Base-by-base conservation (phyloP, 2,888 invertebrate genomes). In the Schizaphis graminum region DNA sequence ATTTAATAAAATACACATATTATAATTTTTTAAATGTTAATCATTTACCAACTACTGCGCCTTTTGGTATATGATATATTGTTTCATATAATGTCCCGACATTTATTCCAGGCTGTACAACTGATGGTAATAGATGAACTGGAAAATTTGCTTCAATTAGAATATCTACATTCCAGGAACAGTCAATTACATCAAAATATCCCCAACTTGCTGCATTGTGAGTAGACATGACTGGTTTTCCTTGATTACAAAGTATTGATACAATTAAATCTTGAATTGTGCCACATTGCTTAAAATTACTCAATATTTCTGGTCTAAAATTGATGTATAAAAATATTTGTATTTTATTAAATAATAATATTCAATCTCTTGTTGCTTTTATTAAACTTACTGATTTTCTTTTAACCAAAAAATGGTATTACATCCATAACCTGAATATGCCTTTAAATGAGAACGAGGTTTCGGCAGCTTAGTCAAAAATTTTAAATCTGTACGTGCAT, bases 161-260 rank as follows among this genome's bases (percentile, higher is more conserved):
- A 95, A 97, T 96, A 41, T 97, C 97, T 13, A 95, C 95, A 95
- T 98, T 98, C 98, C 98, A 98, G 94, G 96, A 96, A 95, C 96
- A 96, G 87, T 96, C 96, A 94, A 96, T 96, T 26, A 97, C 97
- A 95, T 98, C 97, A 95, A 97, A 98, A 96, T 98, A 98, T 10
- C 98, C 98, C 98, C 98, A 98, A 96, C 98, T 98, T 4, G 98
- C 97, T 77, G 98, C 98, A 96, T 98, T 98, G 96, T 98, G 98
- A 94, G 97, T 97, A 24, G 98, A 98, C 97, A 97, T 98, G 5
- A 97, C 96, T 1, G 98, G 97, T 92, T 96, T 96, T 41, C 97
- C 96, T 94, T 97, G 96, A 95, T 97, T 97, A 96, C 98, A 98
- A 88, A 98, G 96, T 96, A 98, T 97, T 47, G 97, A 97, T 3